Evolutionary conservation across 2,113 vertebrate genomes (phyloP), one percentile per base, ranked within the genome.

Genomic region (Notothenia rossii): DNA sequence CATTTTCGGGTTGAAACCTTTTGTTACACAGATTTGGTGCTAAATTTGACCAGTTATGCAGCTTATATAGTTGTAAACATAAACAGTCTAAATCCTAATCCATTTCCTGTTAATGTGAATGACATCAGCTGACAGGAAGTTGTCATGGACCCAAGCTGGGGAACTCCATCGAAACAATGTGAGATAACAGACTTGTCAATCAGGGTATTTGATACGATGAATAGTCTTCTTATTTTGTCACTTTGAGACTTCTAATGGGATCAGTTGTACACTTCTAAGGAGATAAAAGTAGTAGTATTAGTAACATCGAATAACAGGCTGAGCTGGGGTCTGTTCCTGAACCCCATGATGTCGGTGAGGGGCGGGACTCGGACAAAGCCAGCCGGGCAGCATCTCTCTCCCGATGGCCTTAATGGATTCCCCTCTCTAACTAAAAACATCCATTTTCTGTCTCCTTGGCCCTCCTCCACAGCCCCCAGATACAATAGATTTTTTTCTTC

Each of bases 351-450:
- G 66, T 68, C 49, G 58, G 61, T 7, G 46, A 61, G 9, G 48
- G 17, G 29, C 67, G 13, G 15, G 0, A 7, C 58, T 79, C 1
- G 22, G 71, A 75, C 59, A 36, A 45, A 60, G 53, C 12, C 78
- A 46, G 29, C 58, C 71, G 72, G 56, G 25, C 67, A 63, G 63
- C 46, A 18, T 79, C 65, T 75, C 64, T 81, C 71, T 74, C 54
- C 67, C 43, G 68, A 60, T 90, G 88, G 82, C 80, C 86, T 75
- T 86, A 90, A 90, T 89, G 83, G 88, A 86, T 90, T 88, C 59
- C 67, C 67, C 59, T 74, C 53, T 66, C 53, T 63, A 76, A 81
- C 85, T 72, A 83, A 83, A 88, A 88, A 79, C 40, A 64, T 72
- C 79, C 53, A 79, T 88, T 82, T 84, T 79, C 80, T 67, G 45